Evolutionary conservation across 2,797 vertebrate genomes (phyloP), one percentile per base, ranked within the genome.

Genomic region (Pteronotus mesoamericanus): DNA sequence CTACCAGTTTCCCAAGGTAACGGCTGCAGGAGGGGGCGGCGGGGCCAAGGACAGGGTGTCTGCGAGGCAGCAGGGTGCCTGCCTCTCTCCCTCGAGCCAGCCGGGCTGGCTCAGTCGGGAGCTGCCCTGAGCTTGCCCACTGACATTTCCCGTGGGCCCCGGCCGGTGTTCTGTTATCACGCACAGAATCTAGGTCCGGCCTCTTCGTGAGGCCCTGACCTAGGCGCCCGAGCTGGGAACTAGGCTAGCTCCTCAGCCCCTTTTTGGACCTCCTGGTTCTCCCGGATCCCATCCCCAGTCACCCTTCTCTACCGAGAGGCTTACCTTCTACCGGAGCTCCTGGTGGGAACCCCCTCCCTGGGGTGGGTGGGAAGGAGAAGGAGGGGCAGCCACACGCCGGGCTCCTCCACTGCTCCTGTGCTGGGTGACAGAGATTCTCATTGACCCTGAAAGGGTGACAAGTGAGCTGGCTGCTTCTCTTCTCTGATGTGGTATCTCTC

Each of bases 1-100:
- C 89, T 99, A 99, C 98, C 99, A 99, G 98, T 99, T 99, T 97
- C 99, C 99, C 29, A 99, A 99, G 99, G 99, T 99, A 97, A 98
- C 98, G 94, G 22, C 5, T 39, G 11, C 55, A 86, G 57, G 55
- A 34, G 24, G 6, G 10, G 37, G 66, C 5, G 21, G 51, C 2
- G 26, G 11, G 39, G 55, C 48, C 3, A 64, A 44, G 34, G 53
- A 3, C 9, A n/a, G n/a, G 69, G 16, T 75, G 15, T 91, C 82
- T 75, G 64, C 51, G 90, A 78, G 37, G 39, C 3, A 0, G 5
- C 10, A 8, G 46, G 24, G 22, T 5, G n/a, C 21, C 34, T 24
- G 6, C 21, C 24, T 72, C 15, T 24, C 12, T 72, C 55, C 72
- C n/a, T 55, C 18, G 66, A 26, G 3, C n/a, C 57, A 5, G 53